Evolutionary conservation across 2,797 vertebrate genomes (phyloP).

Genomic region (Pangasius krempfi): DNA sequence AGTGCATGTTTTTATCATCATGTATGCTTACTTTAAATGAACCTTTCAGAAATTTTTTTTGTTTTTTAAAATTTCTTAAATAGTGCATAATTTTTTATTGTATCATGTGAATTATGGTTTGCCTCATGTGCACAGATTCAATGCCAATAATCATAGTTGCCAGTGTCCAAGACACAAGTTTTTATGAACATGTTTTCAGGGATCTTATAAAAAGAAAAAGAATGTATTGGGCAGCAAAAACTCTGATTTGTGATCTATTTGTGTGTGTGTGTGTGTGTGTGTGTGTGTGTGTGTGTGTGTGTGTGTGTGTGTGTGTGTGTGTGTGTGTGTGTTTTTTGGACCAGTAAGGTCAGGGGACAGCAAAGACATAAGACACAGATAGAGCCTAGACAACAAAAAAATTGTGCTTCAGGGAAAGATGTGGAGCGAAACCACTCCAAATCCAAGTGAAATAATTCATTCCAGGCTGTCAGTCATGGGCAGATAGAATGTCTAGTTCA

Average conservation of each 20-base stretch:
- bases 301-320: too few species aligned
- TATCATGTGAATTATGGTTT: neutral
- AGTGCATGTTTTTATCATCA: neutral
- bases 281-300: too few species aligned
- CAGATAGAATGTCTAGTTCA: slow-evolving; percentile 66
- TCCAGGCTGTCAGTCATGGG: slow-evolving; percentile 71
- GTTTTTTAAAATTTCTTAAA: neutral
- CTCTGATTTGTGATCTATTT: slow-evolving; percentile 14
- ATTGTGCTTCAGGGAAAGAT: slow-evolving; percentile 63
- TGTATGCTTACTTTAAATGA: neutral
- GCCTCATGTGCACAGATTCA: neutral
- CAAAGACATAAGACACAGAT: slow-evolving; percentile 37
- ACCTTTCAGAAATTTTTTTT: neutral
- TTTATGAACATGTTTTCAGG: neutral
- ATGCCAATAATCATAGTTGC: neutral
- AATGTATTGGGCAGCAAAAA: slow-evolving; percentile 1
- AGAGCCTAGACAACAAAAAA: slow-evolving; percentile 34
- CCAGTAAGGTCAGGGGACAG: slow-evolving; percentile 40
- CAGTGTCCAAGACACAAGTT: neutral
- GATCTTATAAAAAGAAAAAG: neutral
- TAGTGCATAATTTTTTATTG: neutral
- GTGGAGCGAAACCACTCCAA: slow-evolving; percentile 65
- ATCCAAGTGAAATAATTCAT: slow-evolving; percentile 71
- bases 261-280: too few species aligned
- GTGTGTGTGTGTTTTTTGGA: slow-evolving; percentile 2